Base-by-base conservation (phyloP, 2,797 vertebrate species). In the Hoplostethus atlanticus region DNA sequence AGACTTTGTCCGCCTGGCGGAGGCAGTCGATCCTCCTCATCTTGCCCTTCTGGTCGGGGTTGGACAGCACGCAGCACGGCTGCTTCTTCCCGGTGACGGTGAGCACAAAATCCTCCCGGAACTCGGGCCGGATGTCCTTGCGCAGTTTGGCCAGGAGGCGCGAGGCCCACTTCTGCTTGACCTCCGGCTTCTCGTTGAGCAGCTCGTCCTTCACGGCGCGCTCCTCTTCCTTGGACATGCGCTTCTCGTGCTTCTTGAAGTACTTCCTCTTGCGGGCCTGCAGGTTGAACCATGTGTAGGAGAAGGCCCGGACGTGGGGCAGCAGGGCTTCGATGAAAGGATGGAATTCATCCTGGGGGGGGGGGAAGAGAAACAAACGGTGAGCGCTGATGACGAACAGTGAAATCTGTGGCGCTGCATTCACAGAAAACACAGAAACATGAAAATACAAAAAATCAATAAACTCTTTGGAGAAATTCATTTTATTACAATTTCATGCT, bases 191-290 rank as follows among this genome's bases (percentile, higher is more conserved):
- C 94, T 99, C 98, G 55, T 96, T 92, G 73, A 99, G 96, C 88
- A 99, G 95, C 92, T 99, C 98, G 77, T 99, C 98, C 95, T 99
- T 99, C 85, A 98, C 98, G 1, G 97, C 97, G 72, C 98, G 96
- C 92, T 99, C 98, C 93, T 99, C 98, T 91, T 99, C 98, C 95
- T 99, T 98, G 86, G 98, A 98, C 98, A 99, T 99, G 84, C 98
- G 97, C 92, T 99, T 99, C 95, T 99, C 98, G 70, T 99, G 98
- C 94, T 99, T 99, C 94, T 99, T 99, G 95, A 99, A 99, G 96
- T 98, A 99, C 95, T 99, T 99, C 93, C 98, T 94, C 93, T 99
- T 99, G 89, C 98, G 95, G 87, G 98, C 98, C 96, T 99, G 98
- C 92, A 99, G 94, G 96, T 99, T 99, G 95, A 99, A 99, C 98